Evolutionary conservation across 2,797 vertebrate species (phyloP), one percentile per base, ranked within the genome.

Genomic region (Pipistrellus kuhlii): DNA sequence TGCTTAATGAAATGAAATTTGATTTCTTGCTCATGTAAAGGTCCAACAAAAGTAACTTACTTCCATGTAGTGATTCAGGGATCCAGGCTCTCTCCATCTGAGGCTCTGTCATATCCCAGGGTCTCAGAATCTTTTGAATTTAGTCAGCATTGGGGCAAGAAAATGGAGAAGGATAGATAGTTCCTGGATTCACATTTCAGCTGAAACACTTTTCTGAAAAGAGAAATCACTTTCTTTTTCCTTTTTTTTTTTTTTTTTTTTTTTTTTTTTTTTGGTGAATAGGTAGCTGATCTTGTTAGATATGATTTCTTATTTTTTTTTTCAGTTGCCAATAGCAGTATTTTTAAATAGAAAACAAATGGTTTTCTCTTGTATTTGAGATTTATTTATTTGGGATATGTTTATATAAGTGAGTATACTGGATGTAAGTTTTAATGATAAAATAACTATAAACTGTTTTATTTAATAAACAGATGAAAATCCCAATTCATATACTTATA

Each of bases 271-370:
- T 53, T 18, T 41, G 27, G 27, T 44, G 35, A 87, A 30, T 15
- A 48, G 21, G 27, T 76, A 55, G 38, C 55, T 68, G 25, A 87
- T 38, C 21, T 55, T 85, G 38, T 32, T 94, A 62, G 21, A 38
- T 44, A 38, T 71, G 32, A 46, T 62, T 88, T 87, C 48, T 69
- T 44, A 59, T 69, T 91, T 89, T 95, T 85, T 95, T 85, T 85
- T 21, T 55, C 41, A 51, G 13, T 77, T 85, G 32, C 25, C 38
- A 30, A 32, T 30, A 76, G 32, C 44, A 92, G 10, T 71, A 77
- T 27, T 93, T 92, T 88, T 73, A 85, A 68, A 68, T 78, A 83
- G 25, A 25, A 32, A 48, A 41, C 9, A 84, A 85, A 44, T 66
- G 41, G 32, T 94, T 78, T 77, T 69, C 30, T 82, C 89, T 90